phyloP scores from a whole-genome alignment of 2,113 vertebrate genomes.

The Muntiacus muntjak region DNA sequence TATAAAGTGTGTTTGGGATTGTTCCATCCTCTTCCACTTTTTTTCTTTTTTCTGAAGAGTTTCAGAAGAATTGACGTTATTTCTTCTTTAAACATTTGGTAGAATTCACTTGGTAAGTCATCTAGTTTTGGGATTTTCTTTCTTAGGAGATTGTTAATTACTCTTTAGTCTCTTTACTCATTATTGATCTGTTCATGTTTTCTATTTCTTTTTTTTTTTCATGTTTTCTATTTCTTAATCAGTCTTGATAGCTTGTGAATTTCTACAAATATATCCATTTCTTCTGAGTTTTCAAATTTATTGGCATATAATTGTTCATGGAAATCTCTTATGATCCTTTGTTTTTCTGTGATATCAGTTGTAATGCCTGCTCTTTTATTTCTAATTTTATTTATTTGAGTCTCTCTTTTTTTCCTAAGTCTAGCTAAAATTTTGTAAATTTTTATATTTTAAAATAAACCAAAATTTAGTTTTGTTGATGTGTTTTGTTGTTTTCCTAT shows the following conservation, averaged over 20 bases:
- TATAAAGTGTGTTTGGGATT: neutral
- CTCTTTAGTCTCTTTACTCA: neutral
- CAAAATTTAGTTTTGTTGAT: neutral
- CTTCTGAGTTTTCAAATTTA: neutral
- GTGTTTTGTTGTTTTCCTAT: neutral
- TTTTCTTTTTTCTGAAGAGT: neutral
- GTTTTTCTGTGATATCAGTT: neutral
- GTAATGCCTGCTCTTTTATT: neutral
- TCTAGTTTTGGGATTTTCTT: neutral
- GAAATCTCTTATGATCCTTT: neutral
- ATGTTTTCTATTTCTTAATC: neutral
- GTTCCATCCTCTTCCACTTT: neutral
- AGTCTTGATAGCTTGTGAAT: neutral
- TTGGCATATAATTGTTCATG: neutral
- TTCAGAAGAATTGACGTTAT: neutral
- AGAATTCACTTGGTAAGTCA: neutral
- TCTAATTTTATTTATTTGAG: neutral
- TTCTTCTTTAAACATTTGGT: neutral
- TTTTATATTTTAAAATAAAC: neutral
- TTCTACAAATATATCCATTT: neutral
- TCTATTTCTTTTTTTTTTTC: too few species aligned
- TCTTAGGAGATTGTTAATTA: neutral
- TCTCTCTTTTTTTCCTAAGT: neutral
- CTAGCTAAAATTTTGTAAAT: neutral
- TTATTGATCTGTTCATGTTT: neutral